Percentiles rank a stretch among this genome's conserved stretches.
Evolutionary conservation across 2,797 vertebrate species (phyloP).

Genomic region (Falco biarmicus): DNA sequence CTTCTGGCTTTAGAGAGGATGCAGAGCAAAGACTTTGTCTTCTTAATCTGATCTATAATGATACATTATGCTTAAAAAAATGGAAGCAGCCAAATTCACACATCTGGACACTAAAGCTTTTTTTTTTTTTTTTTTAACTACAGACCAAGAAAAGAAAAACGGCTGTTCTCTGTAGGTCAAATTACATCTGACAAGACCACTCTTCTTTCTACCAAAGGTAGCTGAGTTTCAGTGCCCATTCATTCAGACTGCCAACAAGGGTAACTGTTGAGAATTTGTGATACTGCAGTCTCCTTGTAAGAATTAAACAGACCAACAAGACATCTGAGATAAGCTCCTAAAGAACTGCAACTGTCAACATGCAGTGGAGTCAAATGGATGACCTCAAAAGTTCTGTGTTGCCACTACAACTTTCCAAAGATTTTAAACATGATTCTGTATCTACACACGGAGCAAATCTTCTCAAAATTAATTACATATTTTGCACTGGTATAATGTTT

Average conservation of each 20-base stretch:
- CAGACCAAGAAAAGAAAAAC: neutral
- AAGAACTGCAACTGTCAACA: neutral
- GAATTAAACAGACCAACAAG: neutral
- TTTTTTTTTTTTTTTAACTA: constrained; percentile 26
- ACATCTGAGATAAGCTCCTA: neutral
- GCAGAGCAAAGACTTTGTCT: neutral
- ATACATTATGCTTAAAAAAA: neutral
- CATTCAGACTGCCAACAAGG: constrained; percentile 2
- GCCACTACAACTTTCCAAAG: neutral
- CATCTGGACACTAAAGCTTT: neutral
- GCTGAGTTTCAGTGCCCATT: neutral
- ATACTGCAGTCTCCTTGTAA: neutral
- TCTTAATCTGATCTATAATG: neutral
- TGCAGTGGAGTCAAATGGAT: neutral
- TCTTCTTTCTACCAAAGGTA: neutral
- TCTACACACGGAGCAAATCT: neutral
- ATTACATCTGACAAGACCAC: neutral
- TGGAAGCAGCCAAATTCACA: neutral
- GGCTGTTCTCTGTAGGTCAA: neutral
- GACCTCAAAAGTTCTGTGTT: neutral
- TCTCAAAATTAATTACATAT: neutral
- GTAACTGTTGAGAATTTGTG: neutral
- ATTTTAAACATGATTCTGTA: neutral
- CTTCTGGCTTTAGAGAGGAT: neutral
- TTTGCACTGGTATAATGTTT: neutral